Conservation (phyloP, 2,797 vertebrate genomes). For the Mus caroli region DNA sequence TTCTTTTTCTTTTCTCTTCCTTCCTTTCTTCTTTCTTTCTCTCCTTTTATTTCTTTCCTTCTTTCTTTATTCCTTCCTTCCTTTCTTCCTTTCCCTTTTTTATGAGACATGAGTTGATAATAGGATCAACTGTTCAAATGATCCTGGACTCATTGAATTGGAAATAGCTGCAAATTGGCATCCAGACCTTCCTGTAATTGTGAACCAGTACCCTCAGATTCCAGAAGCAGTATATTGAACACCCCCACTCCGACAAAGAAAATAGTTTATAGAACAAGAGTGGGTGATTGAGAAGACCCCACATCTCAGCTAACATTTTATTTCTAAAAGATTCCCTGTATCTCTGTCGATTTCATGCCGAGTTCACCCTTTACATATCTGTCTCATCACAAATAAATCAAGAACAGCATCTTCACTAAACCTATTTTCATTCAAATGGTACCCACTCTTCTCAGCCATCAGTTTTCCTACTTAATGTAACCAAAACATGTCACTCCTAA, state of each 20-base stretch:
- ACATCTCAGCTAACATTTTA: not conserved
- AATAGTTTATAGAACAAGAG: not conserved
- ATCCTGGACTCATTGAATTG: not conserved
- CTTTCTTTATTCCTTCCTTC: no score
- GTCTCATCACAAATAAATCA: slow-evolving; percentile 73
- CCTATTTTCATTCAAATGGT: slow-evolving; percentile 70
- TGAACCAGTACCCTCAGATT: not conserved
- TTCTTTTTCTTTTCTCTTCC: no score
- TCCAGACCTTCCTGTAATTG: not conserved
- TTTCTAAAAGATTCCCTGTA: slow-evolving; percentile 48
- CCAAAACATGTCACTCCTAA: slow-evolving; percentile 64
- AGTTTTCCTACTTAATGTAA: slow-evolving; percentile 56
- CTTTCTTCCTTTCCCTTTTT: not conserved
- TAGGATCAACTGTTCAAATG: not conserved
- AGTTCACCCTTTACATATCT: slow-evolving; percentile 38
- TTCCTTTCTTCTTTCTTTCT: not conserved
- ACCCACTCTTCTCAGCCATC: slow-evolving; percentile 50
- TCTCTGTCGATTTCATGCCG: slow-evolving; percentile 24
- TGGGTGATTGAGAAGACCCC: not conserved
- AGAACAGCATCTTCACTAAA: slow-evolving; percentile 52
- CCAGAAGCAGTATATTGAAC: not conserved
- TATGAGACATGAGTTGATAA: not conserved
- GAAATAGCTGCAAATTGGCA: not conserved
- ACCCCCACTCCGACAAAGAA: not conserved
- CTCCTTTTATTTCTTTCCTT: no score